These are phyloP conservation scores for Podocnemis expansa DNA, from an alignment of 2,113 vertebrate genomes.

Conservation along the genomic window DNA sequence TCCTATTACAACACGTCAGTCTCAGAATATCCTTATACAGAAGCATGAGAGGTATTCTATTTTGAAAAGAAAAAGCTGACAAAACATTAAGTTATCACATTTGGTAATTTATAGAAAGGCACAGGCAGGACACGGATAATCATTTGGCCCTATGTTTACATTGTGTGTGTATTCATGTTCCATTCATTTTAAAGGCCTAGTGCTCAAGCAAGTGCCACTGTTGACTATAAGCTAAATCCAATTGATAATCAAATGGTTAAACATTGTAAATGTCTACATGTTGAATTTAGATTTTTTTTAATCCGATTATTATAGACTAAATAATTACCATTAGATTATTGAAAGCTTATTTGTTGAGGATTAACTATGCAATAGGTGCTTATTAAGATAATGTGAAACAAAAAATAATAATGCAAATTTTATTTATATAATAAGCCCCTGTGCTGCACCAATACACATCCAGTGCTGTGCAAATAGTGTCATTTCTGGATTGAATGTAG, in stretches of 20 bases:
- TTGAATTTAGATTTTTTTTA: constrained; percentile 4
- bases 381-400: constrained; percentile 1
- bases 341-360: not conserved
- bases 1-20: not conserved
- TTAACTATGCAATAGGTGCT: not conserved
- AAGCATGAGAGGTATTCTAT: not conserved
- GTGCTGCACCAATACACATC: not conserved
- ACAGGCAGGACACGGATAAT: not conserved
- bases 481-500: not conserved
- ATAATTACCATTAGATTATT: not conserved
- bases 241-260: not conserved
- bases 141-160: not conserved
- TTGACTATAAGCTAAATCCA: not conserved
- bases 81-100: not conserved
- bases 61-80: not conserved
- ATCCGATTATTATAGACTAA: not conserved
- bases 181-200: not conserved
- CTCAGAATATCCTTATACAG: not conserved
- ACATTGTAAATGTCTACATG: not conserved
- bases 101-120: not conserved
- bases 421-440: fast-evolving
- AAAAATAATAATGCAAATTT: not conserved
- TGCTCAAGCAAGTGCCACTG: not conserved
- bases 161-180: not conserved
- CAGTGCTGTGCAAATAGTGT: not conserved